Evolutionary conservation across 2,888 invertebrate genomes (phyloP), one percentile per base, ranked within the genome.

Genomic region (Julus scandinavius): DNA sequence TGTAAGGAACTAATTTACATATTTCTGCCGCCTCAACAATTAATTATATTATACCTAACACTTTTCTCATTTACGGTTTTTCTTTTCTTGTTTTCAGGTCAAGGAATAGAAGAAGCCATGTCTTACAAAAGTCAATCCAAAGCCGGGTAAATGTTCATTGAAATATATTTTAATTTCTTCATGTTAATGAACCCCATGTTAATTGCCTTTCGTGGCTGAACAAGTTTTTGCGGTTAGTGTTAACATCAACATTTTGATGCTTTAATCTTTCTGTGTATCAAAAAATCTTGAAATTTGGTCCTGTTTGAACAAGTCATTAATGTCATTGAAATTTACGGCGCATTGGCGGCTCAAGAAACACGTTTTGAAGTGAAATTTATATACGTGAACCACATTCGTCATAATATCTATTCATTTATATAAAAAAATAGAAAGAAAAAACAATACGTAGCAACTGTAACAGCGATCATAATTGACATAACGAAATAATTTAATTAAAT

Each of bases 41-140:
- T 58, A 58, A 58, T 15, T 58, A 5, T 17, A 58, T 58, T 5
- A 15, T 20, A 9, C 20, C 63, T 17, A 63, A 63, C 63, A 63
- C 63, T 63, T 63, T 63, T 63, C 63, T 20, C 63, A 63, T 63
- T 63, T 17, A 17, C 63, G 5, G 29, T 29, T 29, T 54, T 6
- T 54, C n/a, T 63, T 20, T 63, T 63, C 63, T 85, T 40, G 29
- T 86, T 49, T 89, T 50, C 85, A 89, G 89, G 89, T 85, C 89
- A 89, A 88, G 89, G 88, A 49, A 88, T 89, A 87, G 89, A 88
- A 87, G 89, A 89, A 54, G 58, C 40, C 88, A 89, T 89, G 89
- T 50, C 88, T 20, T 89, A 87, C 72, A 86, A 88, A 49, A 89
- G 83, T 41, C 87, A 63, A 17, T 29, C 58, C 15, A 88, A 63